These are phyloP conservation scores for Laupala kohalensis DNA, from an alignment of 1,140 invertebrate genomes.

Conservation along the genomic window DNA sequence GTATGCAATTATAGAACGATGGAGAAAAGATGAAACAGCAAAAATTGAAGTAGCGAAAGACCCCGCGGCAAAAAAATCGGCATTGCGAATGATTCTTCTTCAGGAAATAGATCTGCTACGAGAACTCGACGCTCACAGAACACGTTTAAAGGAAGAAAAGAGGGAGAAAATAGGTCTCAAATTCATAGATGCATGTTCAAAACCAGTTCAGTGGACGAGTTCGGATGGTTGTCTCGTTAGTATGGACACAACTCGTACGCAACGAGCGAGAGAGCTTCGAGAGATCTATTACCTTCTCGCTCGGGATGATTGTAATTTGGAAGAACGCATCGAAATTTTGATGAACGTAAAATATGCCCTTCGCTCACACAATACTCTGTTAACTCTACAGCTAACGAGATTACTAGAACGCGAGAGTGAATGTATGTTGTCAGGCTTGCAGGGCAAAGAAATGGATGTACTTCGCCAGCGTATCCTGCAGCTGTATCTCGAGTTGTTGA, in stretches of 20 bases:
- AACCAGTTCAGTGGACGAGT: neutral
- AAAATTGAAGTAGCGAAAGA: constrained; percentile 6
- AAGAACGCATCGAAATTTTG: constrained; percentile 40
- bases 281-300: constrained; percentile 39
- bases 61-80: constrained; percentile 29
- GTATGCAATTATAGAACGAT: constrained; percentile 46
- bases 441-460: constrained; percentile 32
- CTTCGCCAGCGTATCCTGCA: constrained; percentile 37
- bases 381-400: constrained; percentile 37
- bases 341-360: constrained; percentile 38
- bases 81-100: constrained; percentile 42
- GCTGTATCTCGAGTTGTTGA: constrained; percentile 30
- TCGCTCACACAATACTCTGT: constrained; percentile 30
- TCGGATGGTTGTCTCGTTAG: constrained; percentile 27
- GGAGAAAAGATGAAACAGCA: constrained; percentile 44
- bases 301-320: constrained; percentile 29
- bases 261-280: constrained; percentile 44
- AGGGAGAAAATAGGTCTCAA: constrained; percentile 21
- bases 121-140: constrained; percentile 41
- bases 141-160: constrained; percentile 36
- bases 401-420: constrained; percentile 46
- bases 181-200: neutral
- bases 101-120: constrained; percentile 47
- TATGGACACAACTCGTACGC: constrained; percentile 49
- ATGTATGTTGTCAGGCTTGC: constrained; percentile 35